These are phyloP conservation scores for Salvator merianae DNA, from an alignment of 2,113 vertebrate genomes.

Conservation along the genomic window DNA sequence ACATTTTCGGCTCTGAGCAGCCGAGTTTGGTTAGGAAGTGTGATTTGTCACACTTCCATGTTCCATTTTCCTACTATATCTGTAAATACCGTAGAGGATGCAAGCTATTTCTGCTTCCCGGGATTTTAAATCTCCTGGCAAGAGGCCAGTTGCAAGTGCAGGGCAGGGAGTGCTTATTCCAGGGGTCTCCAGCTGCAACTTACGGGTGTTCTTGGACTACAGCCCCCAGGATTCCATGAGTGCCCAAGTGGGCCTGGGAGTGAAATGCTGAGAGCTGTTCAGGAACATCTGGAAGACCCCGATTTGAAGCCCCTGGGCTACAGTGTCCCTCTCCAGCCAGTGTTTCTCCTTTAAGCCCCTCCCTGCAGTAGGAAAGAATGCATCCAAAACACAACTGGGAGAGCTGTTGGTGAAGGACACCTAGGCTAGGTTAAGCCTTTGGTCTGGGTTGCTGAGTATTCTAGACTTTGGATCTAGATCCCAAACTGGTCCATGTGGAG, in stretches of 20 bases:
- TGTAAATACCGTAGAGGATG: not conserved
- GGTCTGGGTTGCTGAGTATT: too few relatives aligned
- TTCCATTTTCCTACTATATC: not conserved
- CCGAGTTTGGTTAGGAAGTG: not conserved
- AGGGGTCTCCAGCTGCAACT: too few relatives aligned
- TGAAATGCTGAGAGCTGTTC: too few relatives aligned
- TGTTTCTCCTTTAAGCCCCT: not conserved
- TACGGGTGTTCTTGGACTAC: too few relatives aligned
- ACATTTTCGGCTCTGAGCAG: not conserved
- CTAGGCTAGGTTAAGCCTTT: too few relatives aligned
- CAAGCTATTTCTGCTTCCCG: not conserved
- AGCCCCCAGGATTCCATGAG: too few relatives aligned
- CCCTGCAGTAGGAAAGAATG: not conserved
- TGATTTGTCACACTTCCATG: constrained; percentile 1
- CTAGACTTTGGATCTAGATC: too few relatives aligned
- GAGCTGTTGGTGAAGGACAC: not conserved
- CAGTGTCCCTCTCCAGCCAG: not conserved
- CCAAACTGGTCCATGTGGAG: too few relatives aligned
- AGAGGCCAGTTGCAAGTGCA: not conserved
- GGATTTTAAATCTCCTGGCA: not conserved
- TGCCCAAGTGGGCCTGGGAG: too few relatives aligned
- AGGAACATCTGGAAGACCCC: too few relatives aligned
- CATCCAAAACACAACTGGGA: too few relatives aligned
- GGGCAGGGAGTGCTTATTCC: not conserved
- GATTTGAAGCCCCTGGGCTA: not conserved